Evolutionary conservation across 64 coral and sea anemone genomes (phyloP).

Genomic region (Pachyseris speciosa): DNA sequence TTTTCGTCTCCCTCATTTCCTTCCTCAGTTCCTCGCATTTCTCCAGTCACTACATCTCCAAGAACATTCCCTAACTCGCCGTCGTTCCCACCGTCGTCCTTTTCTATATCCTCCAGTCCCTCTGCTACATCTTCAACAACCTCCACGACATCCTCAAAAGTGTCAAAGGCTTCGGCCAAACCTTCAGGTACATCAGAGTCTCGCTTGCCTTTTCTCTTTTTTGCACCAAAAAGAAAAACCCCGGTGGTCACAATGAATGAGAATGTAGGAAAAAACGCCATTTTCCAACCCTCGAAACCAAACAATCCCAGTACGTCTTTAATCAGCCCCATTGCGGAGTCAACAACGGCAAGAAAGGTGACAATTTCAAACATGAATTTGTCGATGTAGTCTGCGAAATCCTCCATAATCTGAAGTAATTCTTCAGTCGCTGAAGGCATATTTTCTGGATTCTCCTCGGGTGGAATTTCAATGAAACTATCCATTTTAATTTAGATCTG

Average conservation of each 20-base stretch:
- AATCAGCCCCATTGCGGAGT: slow-evolving; percentile 91
- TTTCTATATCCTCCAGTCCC: slow-evolving; percentile 69
- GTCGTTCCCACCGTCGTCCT: neutral
- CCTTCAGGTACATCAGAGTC: slow-evolving; percentile 62
- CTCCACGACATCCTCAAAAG: slow-evolving; percentile 86
- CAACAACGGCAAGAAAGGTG: slow-evolving; percentile 88
- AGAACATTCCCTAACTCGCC: slow-evolving; percentile 45
- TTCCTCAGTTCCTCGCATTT: neutral
- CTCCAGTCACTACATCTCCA: slow-evolving; percentile 20
- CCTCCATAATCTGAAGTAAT: slow-evolving; percentile 84
- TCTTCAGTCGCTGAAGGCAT: slow-evolving; percentile 88
- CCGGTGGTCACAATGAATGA: slow-evolving; percentile 88
- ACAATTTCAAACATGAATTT: slow-evolving; percentile 99
- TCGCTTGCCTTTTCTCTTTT: slow-evolving; percentile 90
- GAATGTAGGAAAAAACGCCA: slow-evolving; percentile 94
- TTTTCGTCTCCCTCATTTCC: neutral
- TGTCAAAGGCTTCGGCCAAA: slow-evolving; percentile 80
- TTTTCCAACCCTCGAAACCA: slow-evolving; percentile 88
- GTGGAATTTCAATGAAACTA: slow-evolving; percentile 50
- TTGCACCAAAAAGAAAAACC: slow-evolving; percentile 90
- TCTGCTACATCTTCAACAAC: slow-evolving; percentile 92
- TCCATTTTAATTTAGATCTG: slow-evolving; percentile 45
- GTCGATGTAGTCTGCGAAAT: slow-evolving; percentile 94
- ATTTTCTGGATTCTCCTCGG: slow-evolving; percentile 54
- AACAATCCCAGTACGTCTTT: slow-evolving; percentile 89